Evolutionary conservation across 2,888 invertebrate genomes (phyloP).

Genomic region (Mythimna impura): DNA sequence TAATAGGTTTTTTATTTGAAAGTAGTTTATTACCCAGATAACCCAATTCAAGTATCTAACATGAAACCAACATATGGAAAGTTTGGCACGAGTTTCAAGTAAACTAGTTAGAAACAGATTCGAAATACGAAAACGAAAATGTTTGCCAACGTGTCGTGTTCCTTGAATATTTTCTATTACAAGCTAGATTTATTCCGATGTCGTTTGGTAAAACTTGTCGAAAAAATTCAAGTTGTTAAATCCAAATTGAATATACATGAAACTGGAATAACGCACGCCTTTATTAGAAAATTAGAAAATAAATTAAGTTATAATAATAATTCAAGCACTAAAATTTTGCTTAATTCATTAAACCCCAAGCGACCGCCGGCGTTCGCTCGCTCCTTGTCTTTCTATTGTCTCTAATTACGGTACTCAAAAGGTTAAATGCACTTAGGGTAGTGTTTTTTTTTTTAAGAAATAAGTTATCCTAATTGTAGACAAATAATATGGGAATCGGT

Average conservation of each 20-base stretch:
- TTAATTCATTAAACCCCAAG: too few relatives aligned
- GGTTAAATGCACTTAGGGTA: too few relatives aligned
- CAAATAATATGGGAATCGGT: too few relatives aligned
- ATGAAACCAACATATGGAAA: slow-evolving; percentile 33
- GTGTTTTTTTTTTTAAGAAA: too few relatives aligned
- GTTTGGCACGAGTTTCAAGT: slow-evolving; percentile 42
- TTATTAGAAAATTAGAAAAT: too few relatives aligned
- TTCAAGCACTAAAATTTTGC: too few relatives aligned
- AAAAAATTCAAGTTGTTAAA: slow-evolving; percentile 8
- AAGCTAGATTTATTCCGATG: slow-evolving; percentile 32
- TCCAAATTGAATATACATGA: neutral
- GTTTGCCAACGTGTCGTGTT: slow-evolving; percentile 38
- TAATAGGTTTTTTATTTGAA: neutral
- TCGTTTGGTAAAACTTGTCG: slow-evolving; percentile 20
- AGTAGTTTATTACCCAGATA: slow-evolving; percentile 11
- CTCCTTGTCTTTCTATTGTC: too few relatives aligned
- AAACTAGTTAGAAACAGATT: slow-evolving; percentile 16
- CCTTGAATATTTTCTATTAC: slow-evolving; percentile 37
- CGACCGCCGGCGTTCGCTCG: too few relatives aligned
- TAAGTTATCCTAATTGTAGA: too few relatives aligned
- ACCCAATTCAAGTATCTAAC: slow-evolving; percentile 43
- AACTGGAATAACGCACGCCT: neutral
- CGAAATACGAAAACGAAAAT: slow-evolving; percentile 23
- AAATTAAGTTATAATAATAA: too few relatives aligned
- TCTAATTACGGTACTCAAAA: too few relatives aligned